Percentiles rank a stretch among this genome's conserved stretches.
phyloP scores from a whole-genome alignment of 2,113 vertebrate species.

The Gorsachius goisagi region DNA sequence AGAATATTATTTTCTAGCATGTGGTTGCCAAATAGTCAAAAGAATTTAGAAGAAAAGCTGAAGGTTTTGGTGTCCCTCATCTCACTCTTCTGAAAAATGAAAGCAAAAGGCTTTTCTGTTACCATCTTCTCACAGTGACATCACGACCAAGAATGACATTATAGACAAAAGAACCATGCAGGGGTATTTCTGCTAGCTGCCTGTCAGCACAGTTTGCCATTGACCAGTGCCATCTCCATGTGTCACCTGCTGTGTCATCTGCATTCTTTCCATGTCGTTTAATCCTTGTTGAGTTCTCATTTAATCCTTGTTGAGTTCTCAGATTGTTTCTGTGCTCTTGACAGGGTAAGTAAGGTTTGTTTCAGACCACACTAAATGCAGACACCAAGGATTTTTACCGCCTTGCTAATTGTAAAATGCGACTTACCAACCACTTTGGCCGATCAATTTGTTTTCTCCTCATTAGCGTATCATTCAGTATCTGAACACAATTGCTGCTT shows the following conservation, averaged over 20 bases:
- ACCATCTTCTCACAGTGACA: neutral
- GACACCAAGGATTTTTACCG: neutral
- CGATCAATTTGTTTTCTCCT: neutral
- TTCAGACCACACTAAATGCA: neutral
- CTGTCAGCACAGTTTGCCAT: neutral
- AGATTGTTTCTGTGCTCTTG: neutral
- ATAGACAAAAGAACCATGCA: fast-evolving
- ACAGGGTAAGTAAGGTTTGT: neutral
- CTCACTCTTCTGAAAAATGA: neutral
- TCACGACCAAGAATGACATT: neutral
- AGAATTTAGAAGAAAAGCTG: neutral
- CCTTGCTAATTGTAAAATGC: neutral
- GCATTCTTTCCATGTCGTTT: neutral
- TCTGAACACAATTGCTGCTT: neutral
- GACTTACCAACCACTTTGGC: neutral
- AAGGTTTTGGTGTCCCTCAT: neutral
- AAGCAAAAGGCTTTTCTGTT: neutral
- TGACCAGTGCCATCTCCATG: neutral
- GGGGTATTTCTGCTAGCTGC: neutral
- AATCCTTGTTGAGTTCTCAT: neutral
- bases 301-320: neutral
- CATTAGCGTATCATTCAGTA: neutral
- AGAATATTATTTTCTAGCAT: neutral
- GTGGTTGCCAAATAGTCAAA: neutral
- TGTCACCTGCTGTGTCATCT: neutral